Base-by-base conservation (phyloP, 2,888 invertebrate species). In the Phragmatobia fuliginosa region DNA sequence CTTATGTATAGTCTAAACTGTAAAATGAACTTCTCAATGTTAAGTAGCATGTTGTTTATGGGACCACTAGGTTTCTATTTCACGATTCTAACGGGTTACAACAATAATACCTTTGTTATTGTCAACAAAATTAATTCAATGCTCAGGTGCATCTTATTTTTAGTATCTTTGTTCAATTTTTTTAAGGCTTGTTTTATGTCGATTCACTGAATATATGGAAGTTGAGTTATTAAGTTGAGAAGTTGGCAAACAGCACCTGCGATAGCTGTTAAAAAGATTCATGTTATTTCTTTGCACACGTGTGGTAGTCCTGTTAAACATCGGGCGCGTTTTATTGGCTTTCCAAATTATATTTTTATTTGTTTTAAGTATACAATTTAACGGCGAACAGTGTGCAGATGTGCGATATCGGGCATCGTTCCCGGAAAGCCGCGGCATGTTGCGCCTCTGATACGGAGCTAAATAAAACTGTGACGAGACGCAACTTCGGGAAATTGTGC, bases 391-490 rank as follows among this genome's bases (percentile, higher is more conserved):
- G 78, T 79, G 69, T 70, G 76, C 84, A 81, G 82, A 78, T 79
- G 78, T 77, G 73, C 62, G 74, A 80, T 87, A 85, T 87, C 84
- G 83, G 83, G 52, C 82, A 85, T 77, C 83, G 82, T 87, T 90
- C 88, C 85, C 83, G 88, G 89, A 87, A 91, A 87, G 73, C 79
- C 72, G 76, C 66, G 59, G 66, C 68, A 67, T 69, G 75, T 56
- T 72, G 76, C 73, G 78, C 68, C 71, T 75, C 68, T 82, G 85
- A 86, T 88, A 88, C 68, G 62, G 71, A 70, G 81, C 86, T 86
- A 88, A 86, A 88, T 88, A 85, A 88, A 89, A 80, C 82, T 67
- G 74, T 88, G 86, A 86, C 84, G 75, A 74, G 65, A 64, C 61
- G 36, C 72, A 41, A 78, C 68, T 85, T 80, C 81, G 83, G 83